These are phyloP conservation scores for Pseudomyrmex pallidus DNA, from an alignment of 1,140 invertebrate species.

Conservation along the genomic window DNA sequence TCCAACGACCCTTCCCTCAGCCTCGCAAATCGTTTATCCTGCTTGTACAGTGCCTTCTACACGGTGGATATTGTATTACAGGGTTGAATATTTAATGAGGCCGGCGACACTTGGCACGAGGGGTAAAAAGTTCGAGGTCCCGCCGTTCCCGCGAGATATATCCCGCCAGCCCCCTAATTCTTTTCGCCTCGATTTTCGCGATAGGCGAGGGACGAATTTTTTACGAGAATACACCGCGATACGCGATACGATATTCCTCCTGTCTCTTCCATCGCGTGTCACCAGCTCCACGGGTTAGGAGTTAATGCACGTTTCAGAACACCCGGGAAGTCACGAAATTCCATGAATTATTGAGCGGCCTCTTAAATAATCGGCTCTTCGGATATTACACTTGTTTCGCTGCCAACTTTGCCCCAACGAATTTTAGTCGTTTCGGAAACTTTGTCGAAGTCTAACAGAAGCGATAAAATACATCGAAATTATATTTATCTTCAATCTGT, in stretches of 20 bases:
- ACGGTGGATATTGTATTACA: conserved; percentile 83
- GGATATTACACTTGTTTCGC: conserved; percentile 61
- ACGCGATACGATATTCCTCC: conserved; percentile 63
- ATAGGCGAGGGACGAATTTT: conserved; percentile 64
- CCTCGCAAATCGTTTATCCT: conserved; percentile 74
- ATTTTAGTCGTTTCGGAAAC: conserved; percentile 12
- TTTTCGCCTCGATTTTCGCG: conserved; percentile 75
- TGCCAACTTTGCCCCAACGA: conserved; percentile 8
- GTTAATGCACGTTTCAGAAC: conserved; percentile 42
- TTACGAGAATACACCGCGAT: conserved; percentile 53
- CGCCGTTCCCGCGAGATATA: conserved; percentile 59
- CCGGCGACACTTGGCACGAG: conserved; percentile 77
- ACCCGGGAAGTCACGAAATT: conserved; percentile 12
- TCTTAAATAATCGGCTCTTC: conserved; percentile 54
- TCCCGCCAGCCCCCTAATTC: conserved; percentile 68
- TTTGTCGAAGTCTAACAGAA: background rate
- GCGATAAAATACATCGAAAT: background rate
- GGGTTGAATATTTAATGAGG: conserved; percentile 85
- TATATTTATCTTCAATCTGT: too few relatives aligned
- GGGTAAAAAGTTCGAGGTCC: conserved; percentile 74
- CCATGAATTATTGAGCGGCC: conserved; percentile 65
- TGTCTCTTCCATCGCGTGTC: conserved; percentile 63
- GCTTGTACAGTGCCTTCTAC: conserved; percentile 71
- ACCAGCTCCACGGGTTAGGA: conserved; percentile 49
- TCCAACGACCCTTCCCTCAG: conserved; percentile 9